A percentile compares a stretch with the other conserved stretches of the same genome.
Evolutionary conservation across 1,140 invertebrate species (phyloP).

Genomic region (Anthonomus grandis): DNA sequence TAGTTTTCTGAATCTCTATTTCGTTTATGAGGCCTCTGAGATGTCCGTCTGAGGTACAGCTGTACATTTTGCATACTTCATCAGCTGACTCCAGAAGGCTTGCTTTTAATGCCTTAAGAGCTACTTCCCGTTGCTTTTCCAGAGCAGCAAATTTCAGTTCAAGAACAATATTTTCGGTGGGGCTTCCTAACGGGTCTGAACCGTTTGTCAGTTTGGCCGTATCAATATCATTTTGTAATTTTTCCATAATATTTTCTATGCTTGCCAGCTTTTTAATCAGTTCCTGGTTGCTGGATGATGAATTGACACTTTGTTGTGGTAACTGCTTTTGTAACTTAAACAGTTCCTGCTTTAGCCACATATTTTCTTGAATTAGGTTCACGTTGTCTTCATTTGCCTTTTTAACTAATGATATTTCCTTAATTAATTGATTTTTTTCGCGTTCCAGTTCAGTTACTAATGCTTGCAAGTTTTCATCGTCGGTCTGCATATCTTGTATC

Average conservation of each 20-base stretch:
- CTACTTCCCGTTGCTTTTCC: constrained; percentile 10
- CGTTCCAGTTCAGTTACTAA: constrained; percentile 2
- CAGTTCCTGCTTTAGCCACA: constrained; percentile 14
- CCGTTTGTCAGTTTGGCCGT: not conserved
- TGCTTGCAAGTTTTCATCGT: constrained; percentile 11
- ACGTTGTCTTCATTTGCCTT: constrained; percentile 15
- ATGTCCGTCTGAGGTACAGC: constrained; percentile 14
- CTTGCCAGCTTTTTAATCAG: constrained; percentile 9
- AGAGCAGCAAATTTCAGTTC: constrained; percentile 13
- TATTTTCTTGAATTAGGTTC: constrained; percentile 5
- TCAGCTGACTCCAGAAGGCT: constrained; percentile 8
- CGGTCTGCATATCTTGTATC: constrained; percentile 4
- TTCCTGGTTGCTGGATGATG: not conserved
- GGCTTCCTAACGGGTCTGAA: not conserved
- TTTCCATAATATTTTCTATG: constrained; percentile 6
- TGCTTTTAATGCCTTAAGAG: constrained; percentile 10
- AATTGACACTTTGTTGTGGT: not conserved
- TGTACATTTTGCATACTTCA: constrained; percentile 14
- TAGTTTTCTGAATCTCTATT: constrained; percentile 20
- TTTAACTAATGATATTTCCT: constrained; percentile 13
- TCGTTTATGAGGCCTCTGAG: constrained; percentile 15
- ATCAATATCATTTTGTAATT: constrained; percentile 2
- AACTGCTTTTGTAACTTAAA: not conserved
- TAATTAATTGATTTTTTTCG: constrained; percentile 14
- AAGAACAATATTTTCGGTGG: constrained; percentile 12